Base-by-base conservation (phyloP, 2,888 invertebrate genomes). In the Napeogenes sylphis region DNA sequence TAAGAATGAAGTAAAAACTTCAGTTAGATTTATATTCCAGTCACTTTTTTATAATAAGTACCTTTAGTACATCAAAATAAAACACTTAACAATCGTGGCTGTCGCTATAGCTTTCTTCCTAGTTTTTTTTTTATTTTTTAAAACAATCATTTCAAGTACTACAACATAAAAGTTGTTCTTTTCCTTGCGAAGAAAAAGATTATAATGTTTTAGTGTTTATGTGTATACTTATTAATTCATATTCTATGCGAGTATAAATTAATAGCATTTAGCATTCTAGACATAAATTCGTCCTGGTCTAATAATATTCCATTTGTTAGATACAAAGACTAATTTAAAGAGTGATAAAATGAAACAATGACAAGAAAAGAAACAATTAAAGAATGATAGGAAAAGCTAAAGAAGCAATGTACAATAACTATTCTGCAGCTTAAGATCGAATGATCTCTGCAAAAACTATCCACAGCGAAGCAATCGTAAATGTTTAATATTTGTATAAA, bases 321-420 rank as follows among this genome's bases (percentile, higher is more conserved):
- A 51, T 5, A 30, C 30, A 51, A 51, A 51, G 30, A 4, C 57
- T 57, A 32, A 12, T 46, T 46, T 45, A 46, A 10, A 14, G 13
- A n/a, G 21, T 21, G 21, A 51, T 51, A 51, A 30, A 51, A 30
- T 12, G 21, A 30, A 51, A 21, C 47, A 6, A 30, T 21, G 21
- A 21, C 21, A 21, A 21, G 21, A 21, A 21, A 21, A 21, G 21
- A 21, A 21, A 21, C 21, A 51, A 5, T 51, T 30, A 51, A 51
- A 5, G 2, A 51, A 51, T 30, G 30, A 30, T 3, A 30, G 30
- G 30, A 12, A 51, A 51, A n/a, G 30, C 33, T 33, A 55, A 59
- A 33, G n/a, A 35, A 46, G 46, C 59, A 35, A 55, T 46, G 46
- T 55, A 33, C 45, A 60, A 46, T 60, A 60, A 60, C 55, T 60